Base-by-base conservation (phyloP, 2,797 vertebrate species). In the Oreonectes daqikongensis region DNA sequence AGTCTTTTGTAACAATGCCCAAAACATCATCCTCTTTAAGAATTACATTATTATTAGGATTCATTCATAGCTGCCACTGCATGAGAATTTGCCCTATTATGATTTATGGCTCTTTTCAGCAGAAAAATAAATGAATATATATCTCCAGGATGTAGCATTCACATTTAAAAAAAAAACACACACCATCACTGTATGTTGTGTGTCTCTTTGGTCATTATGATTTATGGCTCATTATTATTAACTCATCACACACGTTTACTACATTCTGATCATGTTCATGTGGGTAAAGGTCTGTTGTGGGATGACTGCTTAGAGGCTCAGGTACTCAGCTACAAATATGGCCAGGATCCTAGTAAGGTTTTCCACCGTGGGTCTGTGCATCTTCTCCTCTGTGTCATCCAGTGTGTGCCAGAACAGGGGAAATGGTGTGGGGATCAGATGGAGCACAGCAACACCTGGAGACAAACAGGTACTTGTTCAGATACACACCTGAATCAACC, bases 391-490 rank as follows among this genome's bases (percentile, higher is more conserved):
- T 0, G 89, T 92, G 89, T 97, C 96, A 0, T 94, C 90, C 72
- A 95, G 77, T 0, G 93, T 97, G 83, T 97, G 96, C 95, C 96
- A 97, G 84, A 97, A 94, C 1, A 88, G 59, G 0, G 95, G 96
- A 87, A 97, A 97, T 5, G 96, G 96, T 0, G 94, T 97, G 64
- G 95, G 79, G 30, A 97, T 96, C 84, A 97, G 79, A 28, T 96
- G 96, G 0, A 97, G 91, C 63, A 95, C 93, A 0, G 95, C 94
- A 1, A 97, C 95, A 0, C 95, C 95, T 97, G 80, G 1, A 65
- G 14, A 78, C 1, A 32, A 42, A 63, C 44, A 20, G 8, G 1
- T 2, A 52, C 10, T 12, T 18, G n/a, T 32, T 69, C 2, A 69
- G 20, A 52, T 32, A n/a, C 22, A 68, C 22, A 68, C 5, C 28